Evolutionary conservation across 1,140 invertebrate genomes (phyloP).

Genomic region (Pogonus chalceus): DNA sequence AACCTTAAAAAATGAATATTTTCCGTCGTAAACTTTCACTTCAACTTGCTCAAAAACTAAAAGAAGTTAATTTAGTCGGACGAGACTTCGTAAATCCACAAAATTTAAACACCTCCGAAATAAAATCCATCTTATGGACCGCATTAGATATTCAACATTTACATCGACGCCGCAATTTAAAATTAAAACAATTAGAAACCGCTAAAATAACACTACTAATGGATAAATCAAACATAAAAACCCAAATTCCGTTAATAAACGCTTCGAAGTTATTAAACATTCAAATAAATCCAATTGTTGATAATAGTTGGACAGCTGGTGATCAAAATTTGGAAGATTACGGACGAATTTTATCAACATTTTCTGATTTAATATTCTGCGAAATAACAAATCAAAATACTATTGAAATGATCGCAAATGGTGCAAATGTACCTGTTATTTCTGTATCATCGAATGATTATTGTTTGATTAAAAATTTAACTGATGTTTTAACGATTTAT

Average conservation of each 20-base stretch:
- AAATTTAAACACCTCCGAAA: neutral
- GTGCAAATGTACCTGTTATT: neutral
- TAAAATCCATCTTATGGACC: slow-evolving; percentile 10
- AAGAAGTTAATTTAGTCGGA: slow-evolving; percentile 2
- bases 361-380: slow-evolving; percentile 8
- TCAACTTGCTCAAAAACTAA: neutral
- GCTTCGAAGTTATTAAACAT: slow-evolving; percentile 2
- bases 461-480: neutral
- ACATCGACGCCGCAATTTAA: neutral
- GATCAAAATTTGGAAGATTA: slow-evolving; percentile 1
- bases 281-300: neutral
- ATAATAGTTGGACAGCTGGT: neutral
- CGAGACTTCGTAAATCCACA: neutral
- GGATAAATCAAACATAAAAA: neutral
- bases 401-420: neutral
- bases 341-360: neutral
- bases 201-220: neutral
- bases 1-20: too few species aligned
- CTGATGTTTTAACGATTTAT: neutral
- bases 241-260: neutral
- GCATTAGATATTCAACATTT: slow-evolving; percentile 1
- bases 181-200: neutral
- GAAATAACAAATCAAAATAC: neutral
- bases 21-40: neutral
- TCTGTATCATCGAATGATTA: neutral